Base-by-base conservation (phyloP, 1,140 invertebrate species). In the Lanistes nyassanus region DNA sequence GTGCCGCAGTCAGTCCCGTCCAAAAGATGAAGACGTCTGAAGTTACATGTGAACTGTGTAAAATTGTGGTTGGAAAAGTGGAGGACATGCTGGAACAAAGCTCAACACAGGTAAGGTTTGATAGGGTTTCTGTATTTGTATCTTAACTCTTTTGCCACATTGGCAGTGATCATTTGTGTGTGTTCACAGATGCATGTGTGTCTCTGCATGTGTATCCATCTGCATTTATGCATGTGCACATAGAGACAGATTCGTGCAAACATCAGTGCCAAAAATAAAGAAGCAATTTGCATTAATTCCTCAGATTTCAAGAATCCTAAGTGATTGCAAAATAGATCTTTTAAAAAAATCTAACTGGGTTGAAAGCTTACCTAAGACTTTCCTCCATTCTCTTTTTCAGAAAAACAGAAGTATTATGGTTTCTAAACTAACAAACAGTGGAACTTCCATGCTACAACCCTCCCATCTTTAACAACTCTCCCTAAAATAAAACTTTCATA, bases 221-320 rank as follows among this genome's bases (percentile, higher is more conserved):
- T 62, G 53, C 13, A 55, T 13, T 16, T 13, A 55, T 13, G n/a
- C 2, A 3, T 31, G 34, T 31, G 34, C 58, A 62, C 58, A 62
- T n/a, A 62, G n/a, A 0, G 0, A 62, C 58, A 62, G n/a, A 62
- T 31, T 29, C 58, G 34, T 31, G 34, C n/a, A 62, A n/a, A 62
- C 58, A 62, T 31, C 58, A 62, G n/a, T 29, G n/a, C 26, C 58
- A 62, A n/a, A 62, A n/a, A 62, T 31, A 62, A n/a, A 62, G n/a
- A 62, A n/a, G 34, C 58, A 62, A n/a, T 29, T 31, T n/a, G n/a
- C 53, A 55, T n/a, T 16, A 13, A 55, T n/a, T 16, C 53, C 13
- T n/a, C 13, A 13, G n/a, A 13, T 16, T n/a, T 16, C 53, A 55
- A 13, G n/a, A 13, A 55, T n/a, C 13, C 53, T 16, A n/a, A 55